phyloP scores from a whole-genome alignment of 2,888 invertebrate species.

The Athalia circularis region DNA sequence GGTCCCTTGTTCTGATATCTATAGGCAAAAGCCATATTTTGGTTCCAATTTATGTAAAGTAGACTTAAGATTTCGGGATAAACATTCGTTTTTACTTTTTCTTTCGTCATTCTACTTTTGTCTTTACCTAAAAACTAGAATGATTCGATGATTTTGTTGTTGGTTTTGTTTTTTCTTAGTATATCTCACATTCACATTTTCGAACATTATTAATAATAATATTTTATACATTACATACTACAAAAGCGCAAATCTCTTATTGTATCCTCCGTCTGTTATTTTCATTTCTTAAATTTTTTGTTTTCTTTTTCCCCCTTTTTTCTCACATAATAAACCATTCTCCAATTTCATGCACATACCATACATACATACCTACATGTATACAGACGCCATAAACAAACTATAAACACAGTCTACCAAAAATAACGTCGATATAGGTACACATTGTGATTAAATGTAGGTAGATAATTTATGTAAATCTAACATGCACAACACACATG shows the following conservation, averaged over 20 bases:
- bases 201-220: neutral
- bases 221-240: too few relatives aligned
- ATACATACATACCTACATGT: neutral
- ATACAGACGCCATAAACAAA: neutral
- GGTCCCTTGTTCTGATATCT: constrained; percentile 66
- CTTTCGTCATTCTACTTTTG: neutral
- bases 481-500: too few relatives aligned
- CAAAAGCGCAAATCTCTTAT: too few relatives aligned
- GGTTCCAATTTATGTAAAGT: constrained; percentile 53
- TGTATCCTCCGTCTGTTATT: neutral
- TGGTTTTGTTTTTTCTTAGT: constrained; percentile 39
- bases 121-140: constrained; percentile 8
- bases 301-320: neutral
- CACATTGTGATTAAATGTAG: too few relatives aligned
- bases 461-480: too few relatives aligned
- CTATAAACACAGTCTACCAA: neutral
- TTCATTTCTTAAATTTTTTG: neutral
- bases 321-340: neutral
- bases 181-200: constrained; percentile 43
- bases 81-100: neutral
- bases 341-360: neutral
- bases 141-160: constrained; percentile 21
- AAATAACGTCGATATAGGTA: too few relatives aligned
- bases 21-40: constrained; percentile 57
- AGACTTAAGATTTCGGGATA: neutral